phyloP scores from a whole-genome alignment of 2,888 invertebrate species.

The Opisthograptis luteolata region DNA sequence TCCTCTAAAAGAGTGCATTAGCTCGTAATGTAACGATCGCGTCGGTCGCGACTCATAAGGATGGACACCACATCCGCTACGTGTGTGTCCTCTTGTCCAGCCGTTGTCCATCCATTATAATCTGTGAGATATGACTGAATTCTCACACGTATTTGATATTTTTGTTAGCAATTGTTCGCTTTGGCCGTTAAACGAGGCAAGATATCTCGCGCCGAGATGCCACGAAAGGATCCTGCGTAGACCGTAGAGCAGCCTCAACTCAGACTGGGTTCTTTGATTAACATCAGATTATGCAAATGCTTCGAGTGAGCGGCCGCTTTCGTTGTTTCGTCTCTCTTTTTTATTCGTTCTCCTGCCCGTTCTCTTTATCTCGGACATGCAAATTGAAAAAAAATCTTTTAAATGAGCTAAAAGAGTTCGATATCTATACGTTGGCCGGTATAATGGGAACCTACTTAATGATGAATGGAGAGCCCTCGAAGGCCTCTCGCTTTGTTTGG shows the following conservation, averaged over 20 bases:
- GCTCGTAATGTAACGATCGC: conserved; percentile 41
- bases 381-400: conserved; percentile 71
- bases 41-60: conserved; percentile 56
- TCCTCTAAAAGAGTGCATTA: conserved; percentile 50
- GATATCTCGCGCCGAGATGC: neutral
- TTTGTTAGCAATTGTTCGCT: neutral
- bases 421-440: conserved; percentile 68
- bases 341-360: conserved; percentile 68
- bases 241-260: conserved; percentile 22
- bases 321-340: conserved; percentile 75
- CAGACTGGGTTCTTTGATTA: conserved; percentile 76
- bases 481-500: conserved; percentile 64
- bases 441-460: conserved; percentile 73
- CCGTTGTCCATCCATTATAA: conserved; percentile 17
- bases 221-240: conserved; percentile 22
- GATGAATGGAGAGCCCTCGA: conserved; percentile 69
- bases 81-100: conserved; percentile 49
- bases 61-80: conserved; percentile 55
- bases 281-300: conserved; percentile 84
- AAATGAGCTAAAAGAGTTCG: conserved; percentile 79
- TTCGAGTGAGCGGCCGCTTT: conserved; percentile 78
- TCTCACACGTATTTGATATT: neutral
- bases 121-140: conserved; percentile 4
- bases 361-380: conserved; percentile 80
- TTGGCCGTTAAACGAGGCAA: neutral